Percentiles rank a stretch among this genome's conserved stretches.
Evolutionary conservation across 2,888 invertebrate genomes (phyloP).

Genomic region (Odontocerum albicorne): DNA sequence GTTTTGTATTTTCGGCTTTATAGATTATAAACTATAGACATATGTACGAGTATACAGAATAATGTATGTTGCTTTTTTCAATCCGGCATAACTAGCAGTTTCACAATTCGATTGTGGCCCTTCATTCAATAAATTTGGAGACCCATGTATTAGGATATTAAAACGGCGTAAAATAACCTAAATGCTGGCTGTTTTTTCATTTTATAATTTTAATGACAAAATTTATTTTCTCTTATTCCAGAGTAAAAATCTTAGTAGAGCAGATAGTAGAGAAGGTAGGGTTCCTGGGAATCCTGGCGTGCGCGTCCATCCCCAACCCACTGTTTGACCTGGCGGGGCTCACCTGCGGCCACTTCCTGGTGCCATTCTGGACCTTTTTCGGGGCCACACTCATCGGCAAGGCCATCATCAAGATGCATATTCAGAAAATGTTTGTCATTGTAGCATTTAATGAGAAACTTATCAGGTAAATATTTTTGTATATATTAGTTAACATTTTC

Average conservation of each 20-base stretch:
- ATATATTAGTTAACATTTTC: no score
- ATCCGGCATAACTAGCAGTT: no score
- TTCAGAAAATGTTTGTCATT: conserved; percentile 97
- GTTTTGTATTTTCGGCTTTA: no score
- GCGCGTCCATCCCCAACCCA: conserved; percentile 98
- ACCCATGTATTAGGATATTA: no score
- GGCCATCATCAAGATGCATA: conserved; percentile 96
- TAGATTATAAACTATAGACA: no score
- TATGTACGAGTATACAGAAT: no score
- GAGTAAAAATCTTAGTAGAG: conserved; percentile 83
- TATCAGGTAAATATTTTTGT: conserved; percentile 69
- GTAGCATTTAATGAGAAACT: conserved; percentile 94
- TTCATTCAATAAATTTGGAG: no score
- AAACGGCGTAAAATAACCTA: no score
- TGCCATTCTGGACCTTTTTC: conserved; percentile 99
- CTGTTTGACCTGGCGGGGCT: conserved; percentile 98
- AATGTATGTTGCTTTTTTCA: no score
- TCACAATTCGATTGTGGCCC: no score
- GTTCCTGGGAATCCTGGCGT: conserved; percentile 93
- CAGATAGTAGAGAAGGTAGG: conserved; percentile 91
- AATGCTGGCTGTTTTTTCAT: neutral
- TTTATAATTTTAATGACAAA: neutral
- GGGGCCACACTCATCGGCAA: conserved; percentile 98
- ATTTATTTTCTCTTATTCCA: conserved; percentile 42
- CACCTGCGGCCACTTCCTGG: conserved; percentile 97